Conservation (phyloP, 1,140 invertebrate species). For the Pollicipes pollicipes region DNA sequence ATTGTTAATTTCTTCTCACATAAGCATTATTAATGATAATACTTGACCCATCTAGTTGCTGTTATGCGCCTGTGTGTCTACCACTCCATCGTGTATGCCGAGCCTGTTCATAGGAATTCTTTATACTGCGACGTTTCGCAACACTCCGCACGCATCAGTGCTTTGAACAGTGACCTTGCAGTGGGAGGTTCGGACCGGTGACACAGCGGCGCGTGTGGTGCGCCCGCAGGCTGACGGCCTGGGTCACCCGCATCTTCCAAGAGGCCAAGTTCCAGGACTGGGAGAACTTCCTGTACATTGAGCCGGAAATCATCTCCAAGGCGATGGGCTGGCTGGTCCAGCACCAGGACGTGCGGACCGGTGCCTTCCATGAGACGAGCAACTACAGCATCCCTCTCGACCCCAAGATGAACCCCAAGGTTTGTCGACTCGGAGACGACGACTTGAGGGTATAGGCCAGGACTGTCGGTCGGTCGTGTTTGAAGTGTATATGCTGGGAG, state of each 20-base stretch:
- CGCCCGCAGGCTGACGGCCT: constrained; percentile 30
- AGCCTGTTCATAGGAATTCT: no score
- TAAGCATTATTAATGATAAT: no score
- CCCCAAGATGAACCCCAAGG: constrained; percentile 22
- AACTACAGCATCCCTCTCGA: constrained; percentile 19
- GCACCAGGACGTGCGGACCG: constrained; percentile 26
- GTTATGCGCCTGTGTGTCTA: no score
- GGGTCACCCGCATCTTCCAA: constrained; percentile 28
- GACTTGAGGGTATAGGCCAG: constrained; percentile 6
- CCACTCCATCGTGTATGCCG: no score
- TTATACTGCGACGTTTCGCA: no score
- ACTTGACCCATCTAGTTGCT: no score
- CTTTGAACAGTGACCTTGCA: no score
- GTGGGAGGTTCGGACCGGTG: no score
- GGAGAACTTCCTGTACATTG: constrained; percentile 33
- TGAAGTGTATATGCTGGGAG: no score
- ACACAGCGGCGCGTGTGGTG: no score
- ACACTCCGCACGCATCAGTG: no score
- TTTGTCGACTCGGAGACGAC: constrained; percentile 14
- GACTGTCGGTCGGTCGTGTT: constrained; percentile 1
- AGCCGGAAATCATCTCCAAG: constrained; percentile 25
- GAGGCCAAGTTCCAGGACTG: constrained; percentile 34
- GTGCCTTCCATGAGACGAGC: constrained; percentile 30
- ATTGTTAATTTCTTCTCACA: no score
- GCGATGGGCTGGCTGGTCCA: constrained; percentile 28